Conservation (phyloP, 2,113 vertebrate genomes). For the Orycteropus afer region DNA sequence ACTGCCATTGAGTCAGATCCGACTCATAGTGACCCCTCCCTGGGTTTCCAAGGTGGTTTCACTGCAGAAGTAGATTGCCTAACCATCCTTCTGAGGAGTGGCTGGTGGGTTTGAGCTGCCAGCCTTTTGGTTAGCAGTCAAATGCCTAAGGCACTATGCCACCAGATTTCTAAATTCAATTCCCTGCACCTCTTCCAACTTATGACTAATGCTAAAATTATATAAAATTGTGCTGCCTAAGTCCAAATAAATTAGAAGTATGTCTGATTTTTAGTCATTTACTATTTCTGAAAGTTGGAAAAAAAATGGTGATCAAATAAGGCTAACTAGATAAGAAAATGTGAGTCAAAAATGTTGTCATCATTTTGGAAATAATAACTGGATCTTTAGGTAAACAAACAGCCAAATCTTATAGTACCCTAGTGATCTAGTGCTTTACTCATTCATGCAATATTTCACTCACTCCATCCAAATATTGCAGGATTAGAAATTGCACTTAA, state of each 20-base stretch:
- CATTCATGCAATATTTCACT: background rate
- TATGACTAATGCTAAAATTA: background rate
- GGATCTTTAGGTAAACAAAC: constrained; percentile 33
- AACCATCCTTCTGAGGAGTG: no score
- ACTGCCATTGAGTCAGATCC: no score
- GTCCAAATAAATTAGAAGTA: background rate
- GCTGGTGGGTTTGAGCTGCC: no score
- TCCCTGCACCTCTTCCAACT: background rate
- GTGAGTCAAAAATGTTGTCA: background rate
- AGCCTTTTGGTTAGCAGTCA: no score
- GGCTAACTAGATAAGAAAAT: background rate
- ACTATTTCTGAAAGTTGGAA: background rate
- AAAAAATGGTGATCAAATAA: background rate
- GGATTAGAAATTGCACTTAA: constrained; percentile 3
- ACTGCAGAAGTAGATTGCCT: no score
- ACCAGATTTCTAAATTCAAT: background rate
- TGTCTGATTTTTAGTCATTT: background rate
- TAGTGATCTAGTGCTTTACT: background rate
- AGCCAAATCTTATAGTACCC: background rate
- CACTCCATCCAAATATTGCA: background rate
- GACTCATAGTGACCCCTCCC: no score
- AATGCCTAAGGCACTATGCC: no score
- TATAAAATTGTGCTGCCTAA: background rate
- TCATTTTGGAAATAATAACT: constrained; percentile 7
- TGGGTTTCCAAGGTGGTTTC: no score